Base-by-base conservation (phyloP, 2,113 vertebrate species). In the Scophthalmus maximus region DNA sequence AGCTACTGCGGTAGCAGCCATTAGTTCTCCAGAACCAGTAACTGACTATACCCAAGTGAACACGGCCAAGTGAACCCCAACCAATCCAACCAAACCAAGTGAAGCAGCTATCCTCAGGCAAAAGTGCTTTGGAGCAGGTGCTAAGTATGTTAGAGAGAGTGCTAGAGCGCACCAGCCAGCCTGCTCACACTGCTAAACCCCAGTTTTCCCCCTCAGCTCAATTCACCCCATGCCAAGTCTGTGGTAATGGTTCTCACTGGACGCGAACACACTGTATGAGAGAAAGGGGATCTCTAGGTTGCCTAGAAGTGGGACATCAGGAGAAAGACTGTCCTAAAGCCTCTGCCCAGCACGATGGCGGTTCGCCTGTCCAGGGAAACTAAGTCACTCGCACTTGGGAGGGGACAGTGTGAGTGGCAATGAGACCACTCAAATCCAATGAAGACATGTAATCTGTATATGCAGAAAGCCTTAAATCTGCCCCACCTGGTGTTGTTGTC, bases 161-260 rank as follows among this genome's bases (percentile, higher is more conserved):
- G 12, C 17, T 25, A 6, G 25, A 22, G 17, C 4, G 20, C 18
- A 62, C 40, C 26, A 42, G 59, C 44, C 25, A 26, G 5, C 57
- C 42, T 38, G 57, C 58, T 42, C 38, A 61, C 38, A 29, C 25
- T 7, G 2, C 40, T 14, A 47, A 25, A 44, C 40, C 40, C 20
- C 59, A 44, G 29, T 62, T 62, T 47, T 64, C 29, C 46, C 44
- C 44, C n/a, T 51, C 27, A 50, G 61, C 46, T 36, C 46, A 25
- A 50, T 50, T 64, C 6, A 47, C 61, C 44, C 34, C 61, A 51
- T 64, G 61, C 61, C 61, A 50, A 29, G 46, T 50, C 61, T 64
- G 61, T 50, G 61, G 61, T 36, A 64, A 64, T 46, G 50, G 61
- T 20, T 64, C 61, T 34, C 61, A 64, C 61, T 64, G 46, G 23